A percentile compares a stretch with the other conserved stretches of the same genome.
Conservation (phyloP, 2,113 vertebrate species). For the Rhinoderma darwinii region DNA sequence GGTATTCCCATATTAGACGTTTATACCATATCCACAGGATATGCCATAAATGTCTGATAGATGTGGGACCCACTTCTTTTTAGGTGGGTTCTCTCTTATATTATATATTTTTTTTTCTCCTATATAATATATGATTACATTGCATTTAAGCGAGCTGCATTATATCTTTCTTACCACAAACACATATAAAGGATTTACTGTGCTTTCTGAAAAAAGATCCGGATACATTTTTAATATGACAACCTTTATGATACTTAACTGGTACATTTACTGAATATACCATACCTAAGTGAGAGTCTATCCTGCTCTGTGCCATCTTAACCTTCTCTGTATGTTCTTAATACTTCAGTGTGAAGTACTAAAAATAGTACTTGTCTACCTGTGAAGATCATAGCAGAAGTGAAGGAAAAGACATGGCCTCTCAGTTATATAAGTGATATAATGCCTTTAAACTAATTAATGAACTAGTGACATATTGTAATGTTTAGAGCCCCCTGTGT, state of each 20-base stretch:
- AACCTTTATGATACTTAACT: background rate
- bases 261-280: background rate
- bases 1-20: too few species aligned
- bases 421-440: background rate
- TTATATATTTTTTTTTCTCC: too few species aligned
- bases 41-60: too few species aligned
- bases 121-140: too few species aligned
- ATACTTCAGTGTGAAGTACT: background rate
- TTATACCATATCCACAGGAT: too few species aligned
- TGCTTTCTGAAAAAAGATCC: background rate
- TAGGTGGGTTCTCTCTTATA: too few species aligned
- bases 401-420: background rate
- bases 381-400: background rate
- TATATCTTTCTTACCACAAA: background rate
- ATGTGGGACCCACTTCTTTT: too few species aligned
- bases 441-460: background rate
- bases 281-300: background rate
- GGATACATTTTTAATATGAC: too few species aligned
- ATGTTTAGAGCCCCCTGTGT: background rate
- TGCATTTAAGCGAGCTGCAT: background rate
- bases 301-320: background rate
- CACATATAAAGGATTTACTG: background rate
- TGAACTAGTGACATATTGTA: background rate
- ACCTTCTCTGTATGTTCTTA: background rate
- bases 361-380: conserved; percentile 10